Base-by-base conservation (phyloP, 1,140 invertebrate species). In the Meteorus sp. region DNA sequence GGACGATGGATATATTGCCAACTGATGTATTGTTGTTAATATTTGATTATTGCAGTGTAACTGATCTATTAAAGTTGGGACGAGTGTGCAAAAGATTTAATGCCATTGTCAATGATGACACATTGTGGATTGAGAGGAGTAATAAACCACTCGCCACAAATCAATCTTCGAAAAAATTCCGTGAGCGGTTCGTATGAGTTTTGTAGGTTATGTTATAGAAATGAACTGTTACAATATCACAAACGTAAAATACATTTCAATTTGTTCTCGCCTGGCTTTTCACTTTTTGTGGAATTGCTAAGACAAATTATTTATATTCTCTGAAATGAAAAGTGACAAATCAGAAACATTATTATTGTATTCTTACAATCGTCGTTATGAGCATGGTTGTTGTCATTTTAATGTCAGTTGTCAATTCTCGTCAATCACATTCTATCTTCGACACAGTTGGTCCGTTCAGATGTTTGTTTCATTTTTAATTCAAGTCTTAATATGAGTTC, bases 1-100 rank as follows among this genome's bases (percentile, higher is more conserved):
- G 59, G 61, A 58, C 63, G 57, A 67, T 79, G n/a, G 66, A 76
- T 43, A 62, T 62, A 8, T 66, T 81, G n/a, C 79, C 79, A 11
- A 64, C 58, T 13, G 79, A 81, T 5, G 65, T 79, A 54, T 47
- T 81, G 1, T 48, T 79, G 4, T 45, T 70, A 25, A 81, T 80
- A 45, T 80, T 81, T 29, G 70, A 78, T 57, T 77, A 73, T 44
- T 79, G 77, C 48, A 66, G 72, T 63, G 71, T 69, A 9, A 67
- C 70, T 39, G 75, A 77, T 65, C 66, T 81, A 27, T 66, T 77
- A 1, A 60, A 70, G 51, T 65, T 80, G 2, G 72, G 71, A n/a
- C 60, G 71, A 54, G 76, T 79, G 7, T 81, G 79, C 23, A 66
- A 55, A 8, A 59, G 72, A 57, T 79, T 81, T 44, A 31, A 73